Evolutionary conservation across 1,140 invertebrate genomes (phyloP), one percentile per base, ranked within the genome.

Genomic region (Adoxophyes honmai): DNA sequence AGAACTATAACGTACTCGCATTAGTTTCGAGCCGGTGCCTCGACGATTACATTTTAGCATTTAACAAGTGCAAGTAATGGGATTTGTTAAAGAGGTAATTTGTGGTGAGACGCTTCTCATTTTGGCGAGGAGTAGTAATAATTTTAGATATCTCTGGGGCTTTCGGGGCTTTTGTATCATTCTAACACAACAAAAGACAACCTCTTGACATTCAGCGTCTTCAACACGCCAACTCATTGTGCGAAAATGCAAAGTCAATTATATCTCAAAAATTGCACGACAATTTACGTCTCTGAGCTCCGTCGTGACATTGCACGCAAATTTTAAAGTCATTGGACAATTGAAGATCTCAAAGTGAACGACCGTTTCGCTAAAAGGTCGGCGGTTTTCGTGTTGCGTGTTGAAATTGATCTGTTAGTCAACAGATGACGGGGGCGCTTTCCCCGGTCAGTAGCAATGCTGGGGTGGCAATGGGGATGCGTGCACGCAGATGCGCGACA

Each of bases 1-100:
- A 77, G 83, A 86, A 86, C 70, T 66, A 18, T 69, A 73, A 75
- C 67, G 70, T 68, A 63, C 62, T 62, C 44, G 57, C 71, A 70
- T 71, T 70, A 72, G 68, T 77, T 62, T 66, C 67, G 62, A 69
- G 66, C 66, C 66, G 61, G 42, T 63, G 66, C 44, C 56, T 55
- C 52, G 39, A 38, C 68, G 70, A 77, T 70, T 71, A 69, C 70
- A 59, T 67, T 76, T 77, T 68, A 73, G 62, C 59, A 33, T 28
- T 68, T 74, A 76, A 69, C 72, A 78, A 75, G 76, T 78, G 76
- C 65, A 66, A 62, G 62, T 58, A 59, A 60, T 66, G 54, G 52
- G 57, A 54, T 51, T 37, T 44, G 18, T 21, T 34, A 6, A 52
- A 52, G 21, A 3, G 21, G 21, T 6, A 28, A 28, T 28, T 3